Conservation (phyloP, 2,797 vertebrate species). For the Sebastolobus alascanus region DNA sequence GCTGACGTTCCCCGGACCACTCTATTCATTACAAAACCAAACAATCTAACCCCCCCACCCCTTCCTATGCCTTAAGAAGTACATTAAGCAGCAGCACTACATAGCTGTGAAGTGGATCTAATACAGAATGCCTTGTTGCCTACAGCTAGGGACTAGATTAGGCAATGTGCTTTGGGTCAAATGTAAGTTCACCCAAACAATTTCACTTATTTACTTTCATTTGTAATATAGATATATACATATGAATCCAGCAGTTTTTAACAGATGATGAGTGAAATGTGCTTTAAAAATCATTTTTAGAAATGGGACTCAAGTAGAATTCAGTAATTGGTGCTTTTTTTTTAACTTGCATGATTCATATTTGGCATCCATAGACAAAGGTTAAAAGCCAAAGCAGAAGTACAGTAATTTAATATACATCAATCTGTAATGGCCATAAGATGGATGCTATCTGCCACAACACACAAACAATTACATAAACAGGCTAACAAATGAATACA, state of each 20-base stretch:
- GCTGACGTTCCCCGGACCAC: conserved; percentile 62
- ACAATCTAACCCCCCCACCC: conserved; percentile 47
- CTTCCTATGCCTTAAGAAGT: conserved; percentile 38
- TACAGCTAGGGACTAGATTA: conserved; percentile 9
- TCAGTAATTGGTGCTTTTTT: neutral
- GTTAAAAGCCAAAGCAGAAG: neutral
- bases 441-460: neutral
- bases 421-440: neutral
- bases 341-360: neutral
- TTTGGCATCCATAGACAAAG: neutral
- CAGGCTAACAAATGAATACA: neutral
- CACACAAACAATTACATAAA: neutral
- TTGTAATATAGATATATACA: neutral
- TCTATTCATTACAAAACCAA: conserved; percentile 76
- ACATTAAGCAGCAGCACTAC: conserved; percentile 35
- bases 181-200: neutral
- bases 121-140: conserved; percentile 40
- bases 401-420: neutral
- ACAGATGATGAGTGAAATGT: neutral
- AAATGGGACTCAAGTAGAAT: neutral
- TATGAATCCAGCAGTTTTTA: too few relatives aligned
- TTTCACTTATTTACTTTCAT: neutral
- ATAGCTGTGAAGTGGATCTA: conserved; percentile 33
- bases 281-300: neutral
- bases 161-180: conserved; percentile 10